Evolutionary conservation across 53 echinoderm and acorn worm genomes (phyloP).

Genomic region (Patiria pectinifera): DNA sequence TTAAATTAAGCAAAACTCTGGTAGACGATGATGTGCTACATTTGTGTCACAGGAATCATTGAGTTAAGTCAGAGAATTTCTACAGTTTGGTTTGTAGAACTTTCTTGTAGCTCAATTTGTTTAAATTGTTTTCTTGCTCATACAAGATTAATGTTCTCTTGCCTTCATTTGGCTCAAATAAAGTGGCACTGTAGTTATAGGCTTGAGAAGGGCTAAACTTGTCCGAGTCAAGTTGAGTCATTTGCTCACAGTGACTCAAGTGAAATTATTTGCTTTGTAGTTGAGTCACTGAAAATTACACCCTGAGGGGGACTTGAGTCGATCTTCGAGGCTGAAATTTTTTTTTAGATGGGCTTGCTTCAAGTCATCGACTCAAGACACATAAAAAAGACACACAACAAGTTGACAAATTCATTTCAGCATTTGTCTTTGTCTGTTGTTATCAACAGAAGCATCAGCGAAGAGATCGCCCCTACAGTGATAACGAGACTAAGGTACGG

Average conservation of each 20-base stretch:
- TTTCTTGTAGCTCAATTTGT: background rate
- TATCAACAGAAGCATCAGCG: background rate
- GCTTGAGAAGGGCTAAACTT: too few relatives aligned
- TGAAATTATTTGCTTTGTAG: too few relatives aligned
- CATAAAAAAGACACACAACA: background rate
- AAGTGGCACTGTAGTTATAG: too few relatives aligned
- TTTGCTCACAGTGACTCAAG: too few relatives aligned
- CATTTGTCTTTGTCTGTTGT: background rate
- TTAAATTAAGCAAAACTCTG: background rate
- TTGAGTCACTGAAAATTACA: too few relatives aligned
- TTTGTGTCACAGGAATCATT: conserved; percentile 47
- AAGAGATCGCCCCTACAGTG: background rate
- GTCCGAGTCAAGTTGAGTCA: too few relatives aligned
- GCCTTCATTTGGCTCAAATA: too few relatives aligned
- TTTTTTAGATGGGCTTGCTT: too few relatives aligned
- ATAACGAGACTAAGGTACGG: background rate
- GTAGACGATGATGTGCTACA: conserved; percentile 13
- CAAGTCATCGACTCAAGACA: too few relatives aligned
- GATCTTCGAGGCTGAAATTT: too few relatives aligned
- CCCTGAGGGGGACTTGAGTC: too few relatives aligned
- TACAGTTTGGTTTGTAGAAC: background rate
- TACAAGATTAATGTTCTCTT: background rate
- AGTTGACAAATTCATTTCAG: background rate
- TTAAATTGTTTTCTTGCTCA: background rate
- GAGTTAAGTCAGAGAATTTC: conserved; percentile 30